phyloP scores from a whole-genome alignment of 2,888 invertebrate species.

The Resseliella maxima region DNA sequence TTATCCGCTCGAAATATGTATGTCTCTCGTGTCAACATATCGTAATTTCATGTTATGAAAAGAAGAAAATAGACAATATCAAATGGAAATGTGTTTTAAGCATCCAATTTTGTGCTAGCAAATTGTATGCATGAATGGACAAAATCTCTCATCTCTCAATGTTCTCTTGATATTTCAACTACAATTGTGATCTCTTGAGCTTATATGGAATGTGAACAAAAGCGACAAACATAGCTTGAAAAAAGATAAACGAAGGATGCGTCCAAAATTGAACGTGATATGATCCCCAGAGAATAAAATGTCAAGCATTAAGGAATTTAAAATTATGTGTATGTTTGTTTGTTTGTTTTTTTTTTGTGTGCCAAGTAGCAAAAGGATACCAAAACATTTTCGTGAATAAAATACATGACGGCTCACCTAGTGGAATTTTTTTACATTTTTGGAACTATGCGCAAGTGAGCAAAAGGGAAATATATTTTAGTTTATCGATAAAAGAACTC shows the following conservation, averaged over 20 bases:
- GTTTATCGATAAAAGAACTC: neutral
- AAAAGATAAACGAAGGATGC: slow-evolving; percentile 4
- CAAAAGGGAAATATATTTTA: neutral
- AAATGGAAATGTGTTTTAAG: neutral
- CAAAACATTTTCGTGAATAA: neutral
- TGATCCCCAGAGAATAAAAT: slow-evolving; percentile 46
- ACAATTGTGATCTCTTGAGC: neutral
- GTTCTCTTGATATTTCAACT: neutral
- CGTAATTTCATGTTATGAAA: slow-evolving; percentile 28
- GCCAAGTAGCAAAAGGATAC: neutral
- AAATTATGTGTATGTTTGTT: too few relatives aligned
- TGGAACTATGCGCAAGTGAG: neutral
- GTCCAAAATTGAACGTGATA: slow-evolving; percentile 46
- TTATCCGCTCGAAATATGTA: neutral
- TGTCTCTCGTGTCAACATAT: slow-evolving; percentile 2
- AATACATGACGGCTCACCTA: slow-evolving; percentile 24
- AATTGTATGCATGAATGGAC: slow-evolving; percentile 45
- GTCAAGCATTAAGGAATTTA: slow-evolving; percentile 32
- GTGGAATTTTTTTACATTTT: neutral
- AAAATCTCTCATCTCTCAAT: neutral
- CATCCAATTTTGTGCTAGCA: slow-evolving; percentile 43
- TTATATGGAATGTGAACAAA: neutral
- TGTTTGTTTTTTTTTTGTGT: neutral
- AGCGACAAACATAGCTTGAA: neutral
- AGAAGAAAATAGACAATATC: slow-evolving; percentile 46